Evolutionary conservation across 2,888 invertebrate genomes (phyloP), one percentile per base, ranked within the genome.

Genomic region (Himalopsyche tibetana): DNA sequence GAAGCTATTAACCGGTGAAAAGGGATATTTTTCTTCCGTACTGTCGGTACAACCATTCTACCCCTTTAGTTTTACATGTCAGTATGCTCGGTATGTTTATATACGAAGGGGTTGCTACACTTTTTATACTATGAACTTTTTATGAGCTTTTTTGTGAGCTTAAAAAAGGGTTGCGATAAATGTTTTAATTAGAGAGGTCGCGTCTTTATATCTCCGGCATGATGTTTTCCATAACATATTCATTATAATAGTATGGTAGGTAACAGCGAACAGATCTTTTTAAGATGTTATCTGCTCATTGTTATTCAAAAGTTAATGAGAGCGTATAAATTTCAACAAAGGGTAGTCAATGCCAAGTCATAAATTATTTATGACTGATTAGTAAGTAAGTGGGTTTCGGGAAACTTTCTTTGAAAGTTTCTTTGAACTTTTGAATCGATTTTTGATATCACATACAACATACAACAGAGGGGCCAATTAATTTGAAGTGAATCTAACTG

Each of bases 351-450:
- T 87, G 84, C 55, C 85, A 85, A 82, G 63, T 88, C 88, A 88
- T 88, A 88, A 88, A 88, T 88, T 74, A 88, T 88, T 87, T 86
- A 88, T 88, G 88, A 87, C 80, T 88, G 87, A 87, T 87, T 87
- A 88, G 87, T 87, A 84, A 82, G 69, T 69, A 69, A 74, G 74
- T 74, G 38, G 74, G 74, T 74, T 74, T 38, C 74, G 74, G 38
- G 74, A 74, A 74, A 74, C 74, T 74, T 74, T 74, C 74, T 74
- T 74, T 38, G 69, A 69, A 69, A 69, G 69, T 36, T 19, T 36
- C 69, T 36, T 69, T 69, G 74, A 74, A 74, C 38, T 38, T 74
- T 74, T 36, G 28, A 38, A 36, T 36, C 38, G 28, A 38, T 28
- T 36, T 74, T 74, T 38, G 11, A 74, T 38, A 38, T 74, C 74